Evolutionary conservation across 2,797 vertebrate species (phyloP), one percentile per base, ranked within the genome.

Genomic region (Schizothorax lantsangensis): DNA sequence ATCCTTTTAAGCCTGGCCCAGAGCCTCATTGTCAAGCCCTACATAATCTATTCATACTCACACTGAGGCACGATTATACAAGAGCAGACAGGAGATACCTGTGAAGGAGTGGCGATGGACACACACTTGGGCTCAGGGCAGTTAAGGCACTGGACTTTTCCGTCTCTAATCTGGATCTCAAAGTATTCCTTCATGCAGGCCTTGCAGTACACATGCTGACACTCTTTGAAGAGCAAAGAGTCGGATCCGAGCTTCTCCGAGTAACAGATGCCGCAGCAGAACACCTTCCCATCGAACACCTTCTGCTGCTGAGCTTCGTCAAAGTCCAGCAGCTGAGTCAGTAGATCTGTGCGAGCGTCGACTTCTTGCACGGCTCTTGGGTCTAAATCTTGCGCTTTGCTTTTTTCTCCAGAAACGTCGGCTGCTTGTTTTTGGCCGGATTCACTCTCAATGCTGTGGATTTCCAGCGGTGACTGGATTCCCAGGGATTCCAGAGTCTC

Each of bases 121-220:
- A 96, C 91, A 91, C 98, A 99, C 92, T 98, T 93, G 69, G 96
- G 97, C 90, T 98, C 97, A 10, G 98, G 98, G 88, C 98, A 99
- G 90, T 96, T 97, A 95, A 99, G 97, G 94, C 96, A 97, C 89
- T 96, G 97, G 86, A 99, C 98, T 84, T 99, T 97, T 0, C 98
- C 98, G 0, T 99, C 98, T 84, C 94, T 95, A 92, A 99, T 99
- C 93, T 98, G 97, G 90, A 99, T 98, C 93, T 98, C 95, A 91
- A 99, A 99, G 95, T 98, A 99, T 89, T 98, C 97, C 47, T 94
- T 97, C 91, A 99, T 93, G 94, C 98, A 99, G 64, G 93, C 95
- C 72, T 95, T 97, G 95, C 98, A 99, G 95, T 98, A 98, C 11
- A 99, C 97, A 2, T 99, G 98, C 89, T 95, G 95, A 91, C 98